These are phyloP conservation scores for Actinopyga echinites DNA, from an alignment of 53 echinoderm and acorn worm genomes.

Conservation along the genomic window DNA sequence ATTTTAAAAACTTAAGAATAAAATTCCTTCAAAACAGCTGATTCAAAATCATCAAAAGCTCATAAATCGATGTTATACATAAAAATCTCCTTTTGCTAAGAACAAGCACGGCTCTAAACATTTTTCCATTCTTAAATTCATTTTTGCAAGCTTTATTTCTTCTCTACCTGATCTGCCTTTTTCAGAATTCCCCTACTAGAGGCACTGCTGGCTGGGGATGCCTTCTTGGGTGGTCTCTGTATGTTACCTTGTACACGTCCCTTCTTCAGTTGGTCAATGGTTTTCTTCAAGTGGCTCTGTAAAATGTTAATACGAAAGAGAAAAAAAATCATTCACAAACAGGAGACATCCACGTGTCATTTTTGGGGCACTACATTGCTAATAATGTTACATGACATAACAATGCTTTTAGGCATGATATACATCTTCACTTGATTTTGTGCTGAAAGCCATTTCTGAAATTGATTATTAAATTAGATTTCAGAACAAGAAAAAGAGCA, in stretches of 20 bases:
- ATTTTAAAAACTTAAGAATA: too few species aligned
- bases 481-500: too few species aligned
- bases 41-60: not conserved
- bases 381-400: too few species aligned
- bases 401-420: too few species aligned
- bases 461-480: too few species aligned
- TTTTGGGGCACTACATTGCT: too few species aligned
- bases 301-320: not conserved
- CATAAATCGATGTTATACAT: not conserved
- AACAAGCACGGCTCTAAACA: not conserved
- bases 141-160: not conserved
- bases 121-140: not conserved
- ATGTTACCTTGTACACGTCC: slow-evolving; percentile 91
- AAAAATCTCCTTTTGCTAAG: too few species aligned
- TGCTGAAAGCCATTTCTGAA: too few species aligned
- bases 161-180: slow-evolving; percentile 66
- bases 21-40: not conserved
- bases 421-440: too few species aligned
- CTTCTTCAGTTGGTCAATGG: slow-evolving; percentile 85
- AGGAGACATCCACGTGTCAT: too few species aligned
- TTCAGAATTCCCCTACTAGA: slow-evolving; percentile 67
- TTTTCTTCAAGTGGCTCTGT: slow-evolving; percentile 76
- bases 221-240: slow-evolving; percentile 47
- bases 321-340: too few species aligned
- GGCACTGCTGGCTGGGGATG: slow-evolving; percentile 40